Base-by-base conservation (phyloP, 2,888 invertebrate genomes). In the Mythimna vitellina region DNA sequence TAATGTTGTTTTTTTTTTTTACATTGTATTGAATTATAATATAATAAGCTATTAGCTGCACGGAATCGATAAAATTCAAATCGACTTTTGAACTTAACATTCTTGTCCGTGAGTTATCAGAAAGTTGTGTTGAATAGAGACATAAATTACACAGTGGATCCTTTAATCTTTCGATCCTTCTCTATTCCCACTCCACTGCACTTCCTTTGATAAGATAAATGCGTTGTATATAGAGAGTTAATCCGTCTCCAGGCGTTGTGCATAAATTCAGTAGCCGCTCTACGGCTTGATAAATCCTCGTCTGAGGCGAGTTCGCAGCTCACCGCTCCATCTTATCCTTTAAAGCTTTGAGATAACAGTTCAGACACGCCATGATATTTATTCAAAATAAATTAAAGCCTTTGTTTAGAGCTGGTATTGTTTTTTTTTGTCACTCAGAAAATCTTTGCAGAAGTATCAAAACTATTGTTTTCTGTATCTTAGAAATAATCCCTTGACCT, bases 251-350 rank as follows among this genome's bases (percentile, higher is more conserved):
- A 63, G 66, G 61, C 61, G 61, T 67, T 70, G 56, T 82, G 79
- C 78, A 87, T 85, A 83, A 85, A 89, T 86, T 84, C 80, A 78
- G 88, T 76, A 87, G 87, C 83, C 76, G 70, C 79, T 84, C 73
- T 70, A 85, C 82, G 75, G 74, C 78, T 85, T 78, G 74, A 86
- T 86, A 90, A 89, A 88, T 88, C 85, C 80, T 71, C 73, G 80
- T 82, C 76, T 78, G 75, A 85, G 87, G 72, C 67, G 77, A 88
- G 83, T 89, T 87, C 70, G 75, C 80, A 86, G 81, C 83, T 83
- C 81, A 54, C 72, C 77, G 73, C 79, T 72, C 73, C 60, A 49
- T 76, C 77, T 79, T 78, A 81, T 85, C 81, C 78, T 81, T 83
- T 71, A 82, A 79, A 87, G 86, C 81, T 80, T 76, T 81, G 25